Evolutionary conservation across 2,113 vertebrate species (phyloP), one percentile per base, ranked within the genome.

Genomic region (Poeciliopsis turrubarensis): DNA sequence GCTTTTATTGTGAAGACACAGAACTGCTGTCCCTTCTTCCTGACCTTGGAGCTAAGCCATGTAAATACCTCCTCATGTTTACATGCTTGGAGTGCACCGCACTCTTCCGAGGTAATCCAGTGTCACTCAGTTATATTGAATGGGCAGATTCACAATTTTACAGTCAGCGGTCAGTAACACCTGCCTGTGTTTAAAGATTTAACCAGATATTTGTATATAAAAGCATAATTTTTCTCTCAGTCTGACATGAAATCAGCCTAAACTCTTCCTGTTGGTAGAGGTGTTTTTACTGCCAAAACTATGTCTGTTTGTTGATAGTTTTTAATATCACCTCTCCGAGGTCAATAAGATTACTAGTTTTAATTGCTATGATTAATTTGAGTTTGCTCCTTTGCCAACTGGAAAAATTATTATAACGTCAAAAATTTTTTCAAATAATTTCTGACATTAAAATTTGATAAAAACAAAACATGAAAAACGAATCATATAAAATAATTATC

Each of bases 11-110:
- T 19, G 31, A 0, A 10, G 29, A n/a, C 75, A 66, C 54, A 63
- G 78, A 71, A 37, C 22, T 65, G 1, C 30, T n/a, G 60, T 61
- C 34, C 41, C 17, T 54, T 26, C 3, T 11, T 27, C 3, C 32
- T 75, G 75, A 81, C 80, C 81, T 84, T 87, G 78, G 31, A 62
- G 37, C 17, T 78, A 78, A 89, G 47, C 65, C 61, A n/a, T 30
- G n/a, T 72, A 47, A 44, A 72, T 79, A 67, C 32, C 65, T 3
- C 5, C 65, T 83, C 25, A 14, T 79, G 80, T 86, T 79, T 73
- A 81, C 65, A 37, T 69, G 44, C 32, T 54, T 64, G 44, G 10
- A 76, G 60, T n/a, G n/a, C 44, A 57, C 0, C 1, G 0, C 8
- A 10, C 76, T 82, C 71, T 75, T 69, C 61, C 62, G 34, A 25